Base-by-base conservation (phyloP, 2,888 invertebrate species). In the Agrochola litura region DNA sequence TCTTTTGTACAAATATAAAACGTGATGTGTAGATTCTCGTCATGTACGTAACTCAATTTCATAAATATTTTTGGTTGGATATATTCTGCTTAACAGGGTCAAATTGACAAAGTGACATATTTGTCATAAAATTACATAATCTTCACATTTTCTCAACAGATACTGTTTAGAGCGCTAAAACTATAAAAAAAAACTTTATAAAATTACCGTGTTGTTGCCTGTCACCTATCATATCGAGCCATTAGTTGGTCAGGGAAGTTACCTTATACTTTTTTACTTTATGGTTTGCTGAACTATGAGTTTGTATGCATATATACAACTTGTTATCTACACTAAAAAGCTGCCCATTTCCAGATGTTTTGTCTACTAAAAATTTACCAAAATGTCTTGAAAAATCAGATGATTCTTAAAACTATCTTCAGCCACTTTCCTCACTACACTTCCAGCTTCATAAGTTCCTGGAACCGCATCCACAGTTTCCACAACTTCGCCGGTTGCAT, bases 401-500 rank as follows among this genome's bases (percentile, higher is more conserved):
- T 1, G 6, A 6, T 8, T 66, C 8, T 19, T 25, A 5, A 58
- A 19, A 25, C 0, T 12, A 41, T 41, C 10, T n/a, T 25, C 6
- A 54, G 1, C 1, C 22, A 52, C n/a, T 16, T 12, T 56, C 8
- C 6, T 25, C 19, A 30, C 10, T 12, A 4, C 77, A 60, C 71
- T 67, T 87, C 85, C 19, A 82, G 77, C 9, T 0, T 6, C 5
- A 37, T 0, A 60, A 63, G 8, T 12, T 80, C 79, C 30, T 30
- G 1, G 2, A 37, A 12, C 16, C 22, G 9, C 63, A 54, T 41
- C 64, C 56, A 6, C 67, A 79, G 76, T 73, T 61, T 64, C 84
- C 82, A 46, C 70, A 86, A 79, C 76, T 83, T 66, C 67, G 65
- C 43, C 69, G 65, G 73, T 67, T 88, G 86, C 78, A 86, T 89